These are phyloP conservation scores for Ichneumoninae sp. DNA, from an alignment of 2,888 invertebrate genomes.

Conservation along the genomic window DNA sequence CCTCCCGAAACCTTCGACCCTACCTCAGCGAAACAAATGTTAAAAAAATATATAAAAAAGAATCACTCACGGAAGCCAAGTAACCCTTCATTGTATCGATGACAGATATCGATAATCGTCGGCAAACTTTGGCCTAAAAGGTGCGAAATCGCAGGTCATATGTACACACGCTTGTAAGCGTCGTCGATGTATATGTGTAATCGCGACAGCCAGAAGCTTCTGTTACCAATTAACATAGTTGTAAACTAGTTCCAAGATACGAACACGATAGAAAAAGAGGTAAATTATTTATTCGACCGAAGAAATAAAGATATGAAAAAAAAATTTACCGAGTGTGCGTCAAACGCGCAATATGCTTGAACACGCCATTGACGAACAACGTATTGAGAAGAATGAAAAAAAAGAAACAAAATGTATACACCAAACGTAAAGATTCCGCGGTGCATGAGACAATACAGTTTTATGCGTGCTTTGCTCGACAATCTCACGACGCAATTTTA, in stretches of 20 bases:
- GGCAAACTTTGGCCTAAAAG: conserved; percentile 64
- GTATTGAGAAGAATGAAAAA: conserved; percentile 41
- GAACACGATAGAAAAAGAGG: background rate
- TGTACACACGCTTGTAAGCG: conserved; percentile 31
- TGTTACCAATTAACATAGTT: conserved; percentile 29
- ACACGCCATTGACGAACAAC: conserved; percentile 37
- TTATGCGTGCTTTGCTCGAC: conserved; percentile 69
- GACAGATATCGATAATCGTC: conserved; percentile 34
- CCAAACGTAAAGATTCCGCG: conserved; percentile 52
- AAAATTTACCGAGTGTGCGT: conserved; percentile 31
- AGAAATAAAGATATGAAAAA: conserved; percentile 16
- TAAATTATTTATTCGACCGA: conserved; percentile 42
- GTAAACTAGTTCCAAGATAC: conserved; percentile 10
- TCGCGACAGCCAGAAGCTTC: conserved; percentile 45
- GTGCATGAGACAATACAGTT: conserved; percentile 65
- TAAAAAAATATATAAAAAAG: conserved; percentile 31
- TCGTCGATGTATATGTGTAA: conserved; percentile 54
- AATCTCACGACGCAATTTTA: conserved; percentile 67
- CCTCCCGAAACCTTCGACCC: conserved; percentile 56
- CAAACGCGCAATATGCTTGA: conserved; percentile 32
- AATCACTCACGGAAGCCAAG: conserved; percentile 47
- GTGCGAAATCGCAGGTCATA: conserved; percentile 43
- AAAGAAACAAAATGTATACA: conserved; percentile 57
- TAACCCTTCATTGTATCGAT: conserved; percentile 57
- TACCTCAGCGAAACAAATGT: conserved; percentile 53